Evolutionary conservation across 2,888 invertebrate genomes (phyloP).

Genomic region (Eilema caniola): DNA sequence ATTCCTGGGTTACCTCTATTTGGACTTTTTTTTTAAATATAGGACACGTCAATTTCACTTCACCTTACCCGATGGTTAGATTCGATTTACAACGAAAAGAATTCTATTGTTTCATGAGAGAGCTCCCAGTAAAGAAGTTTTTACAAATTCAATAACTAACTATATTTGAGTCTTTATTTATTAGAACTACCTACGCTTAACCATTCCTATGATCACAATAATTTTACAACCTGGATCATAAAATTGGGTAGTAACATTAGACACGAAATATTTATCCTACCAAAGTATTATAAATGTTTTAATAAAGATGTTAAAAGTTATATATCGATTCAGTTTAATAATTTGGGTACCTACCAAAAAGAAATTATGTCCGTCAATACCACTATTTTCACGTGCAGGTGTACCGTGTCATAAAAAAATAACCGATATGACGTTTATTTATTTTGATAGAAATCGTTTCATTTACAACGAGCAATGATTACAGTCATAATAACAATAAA

Average conservation of each 20-base stretch:
- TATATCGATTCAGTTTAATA: background rate
- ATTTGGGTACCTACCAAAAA: background rate
- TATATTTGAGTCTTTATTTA: too few relatives aligned
- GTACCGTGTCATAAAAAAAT: background rate
- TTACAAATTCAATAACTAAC: too few relatives aligned
- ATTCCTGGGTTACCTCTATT: too few relatives aligned
- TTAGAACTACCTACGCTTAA: too few relatives aligned
- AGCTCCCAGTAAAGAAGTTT: too few relatives aligned
- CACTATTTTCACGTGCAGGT: background rate
- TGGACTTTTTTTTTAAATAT: too few relatives aligned
- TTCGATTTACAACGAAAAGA: too few relatives aligned
- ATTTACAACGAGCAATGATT: slow-evolving; percentile 32
- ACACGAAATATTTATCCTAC: background rate
- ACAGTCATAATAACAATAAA: slow-evolving; percentile 44
- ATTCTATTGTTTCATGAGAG: too few relatives aligned
- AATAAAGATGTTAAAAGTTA: too few relatives aligned
- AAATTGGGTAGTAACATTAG: background rate
- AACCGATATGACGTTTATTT: slow-evolving; percentile 2
- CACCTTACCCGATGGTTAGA: too few relatives aligned
- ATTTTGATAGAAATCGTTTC: slow-evolving; percentile 28
- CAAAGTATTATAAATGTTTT: background rate
- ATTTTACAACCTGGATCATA: background rate
- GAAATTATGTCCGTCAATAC: background rate
- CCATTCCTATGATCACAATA: too few relatives aligned
- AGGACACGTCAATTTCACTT: too few relatives aligned